Base-by-base conservation (phyloP, 2,113 vertebrate species). In the Nibea albiflora region DNA sequence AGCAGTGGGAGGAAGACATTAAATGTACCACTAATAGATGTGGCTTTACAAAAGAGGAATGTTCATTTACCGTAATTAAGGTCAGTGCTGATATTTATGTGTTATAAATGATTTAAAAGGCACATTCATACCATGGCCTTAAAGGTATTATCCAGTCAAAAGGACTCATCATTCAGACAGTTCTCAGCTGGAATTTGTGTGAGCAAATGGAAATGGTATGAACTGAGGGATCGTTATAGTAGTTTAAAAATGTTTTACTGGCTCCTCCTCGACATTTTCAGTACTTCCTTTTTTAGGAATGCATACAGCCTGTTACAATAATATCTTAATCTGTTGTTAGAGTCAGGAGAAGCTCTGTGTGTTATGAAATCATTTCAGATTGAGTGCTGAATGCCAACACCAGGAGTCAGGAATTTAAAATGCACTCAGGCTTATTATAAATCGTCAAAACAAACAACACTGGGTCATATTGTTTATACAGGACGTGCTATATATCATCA, bases 81-180 rank as follows among this genome's bases (percentile, higher is more conserved):
- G 66, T 87, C 72, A 85, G 72, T 61, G 69, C 47, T 80, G 75
- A 77, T 71, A 35, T 61, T 71, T 57, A 24, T 7, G 53, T 50
- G 69, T 54, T 75, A 44, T 24, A 70, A 84, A 72, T 84, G 12
- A 80, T 60, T 82, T 28, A 84, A 90, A 93, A 93, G 92, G 91
- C 91, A 93, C 91, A 87, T 90, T 90, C 87, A 89, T 87, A 84
- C 62, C 53, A 88, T 66, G 64, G 67, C 73, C 78, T 85, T 71
- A 76, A 90, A 91, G 66, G 60, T 89, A 82, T 60, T 52, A 78
- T 77, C 83, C 89, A 88, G 84, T 81, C 73, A 70, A 58, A 88
- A 82, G 0, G 11, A 60, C 46, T 76, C 16, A 11, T 39, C 52
- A 58, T 52, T 19, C 62, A 65, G 22, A 65, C 56, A 44, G 20